These are phyloP conservation scores for Microcebus murinus DNA, from an alignment of 2,113 vertebrate species.

Conservation along the genomic window DNA sequence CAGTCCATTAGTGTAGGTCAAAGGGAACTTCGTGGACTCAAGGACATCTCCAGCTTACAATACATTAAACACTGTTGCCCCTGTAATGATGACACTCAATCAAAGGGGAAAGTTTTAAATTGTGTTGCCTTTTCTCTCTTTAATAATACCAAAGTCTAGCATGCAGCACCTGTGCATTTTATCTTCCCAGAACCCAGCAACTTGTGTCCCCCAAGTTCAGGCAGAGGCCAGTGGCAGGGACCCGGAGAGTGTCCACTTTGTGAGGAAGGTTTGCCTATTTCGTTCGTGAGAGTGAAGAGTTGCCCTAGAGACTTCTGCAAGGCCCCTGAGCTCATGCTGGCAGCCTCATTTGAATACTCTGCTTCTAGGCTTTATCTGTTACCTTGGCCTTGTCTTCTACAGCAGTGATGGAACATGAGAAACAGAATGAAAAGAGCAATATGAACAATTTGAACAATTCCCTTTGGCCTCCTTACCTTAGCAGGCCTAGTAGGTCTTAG, in stretches of 20 bases:
- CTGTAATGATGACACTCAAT: neutral
- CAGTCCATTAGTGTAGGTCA: neutral
- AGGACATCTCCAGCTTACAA: neutral
- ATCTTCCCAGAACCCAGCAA: neutral
- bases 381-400: neutral
- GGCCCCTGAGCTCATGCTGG: neutral
- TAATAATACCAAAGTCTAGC: neutral
- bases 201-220: neutral
- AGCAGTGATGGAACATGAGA: slow-evolving; percentile 45
- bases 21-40: neutral
- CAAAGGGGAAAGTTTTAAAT: neutral
- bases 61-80: neutral
- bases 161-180: neutral
- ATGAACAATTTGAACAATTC: slow-evolving; percentile 44
- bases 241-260: neutral
- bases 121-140: slow-evolving; percentile 18
- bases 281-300: slow-evolving; percentile 38
- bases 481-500: neutral
- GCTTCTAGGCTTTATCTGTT: neutral
- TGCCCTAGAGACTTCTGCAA: slow-evolving; percentile 16
- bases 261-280: neutral
- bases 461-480: slow-evolving; percentile 16
- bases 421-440: slow-evolving; percentile 82
- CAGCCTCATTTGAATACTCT: neutral
- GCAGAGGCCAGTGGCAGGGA: neutral